Base-by-base conservation (phyloP, 2,797 vertebrate genomes). In the Chiroxiphia lanceolata region DNA sequence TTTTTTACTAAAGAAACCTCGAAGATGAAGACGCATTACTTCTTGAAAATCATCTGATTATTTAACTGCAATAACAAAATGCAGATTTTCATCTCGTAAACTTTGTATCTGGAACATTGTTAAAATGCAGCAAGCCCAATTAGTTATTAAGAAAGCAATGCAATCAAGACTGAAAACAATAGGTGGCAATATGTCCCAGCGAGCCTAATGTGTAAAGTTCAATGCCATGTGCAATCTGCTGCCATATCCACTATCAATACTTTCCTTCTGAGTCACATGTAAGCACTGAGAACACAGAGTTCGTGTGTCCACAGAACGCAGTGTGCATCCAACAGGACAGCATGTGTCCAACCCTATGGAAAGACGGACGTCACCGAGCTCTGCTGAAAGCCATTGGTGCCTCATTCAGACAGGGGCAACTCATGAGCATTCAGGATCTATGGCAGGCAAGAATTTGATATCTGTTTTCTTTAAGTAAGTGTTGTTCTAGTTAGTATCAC, bases 221-320 rank as follows among this genome's bases (percentile, higher is more conserved):
- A 84, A 57, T 92, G 93, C 94, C 94, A 95, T 95, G 93, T 95
- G 65, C 81, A 94, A 81, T 91, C 86, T 96, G 54, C 51, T 91
- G 88, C 93, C 94, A 90, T 91, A 96, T 93, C 92, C 84, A 71
- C 89, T 96, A 92, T 96, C 95, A 97, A 93, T 96, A 85, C 81
- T 94, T 96, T 91, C 88, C 94, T 57, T 89, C 65, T 94, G 93
- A 97, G 89, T 94, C 95, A 96, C 70, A 86, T 45, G 50, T 20
- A 70, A 81, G 81, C 11, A 68, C 90, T 90, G 88, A 76, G 93
- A 90, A 11, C 69, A 83, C 57, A 70, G 87, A 60, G 83, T 29
- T 72, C 71, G 42, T 23, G 56, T 51, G 93, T 85, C 48, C 79
- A 22, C 0, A 1, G 95, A 96, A 95, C 95, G 68, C 60, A 57